phyloP scores from a whole-genome alignment of 2,888 invertebrate genomes.

The Mimas tiliae region DNA sequence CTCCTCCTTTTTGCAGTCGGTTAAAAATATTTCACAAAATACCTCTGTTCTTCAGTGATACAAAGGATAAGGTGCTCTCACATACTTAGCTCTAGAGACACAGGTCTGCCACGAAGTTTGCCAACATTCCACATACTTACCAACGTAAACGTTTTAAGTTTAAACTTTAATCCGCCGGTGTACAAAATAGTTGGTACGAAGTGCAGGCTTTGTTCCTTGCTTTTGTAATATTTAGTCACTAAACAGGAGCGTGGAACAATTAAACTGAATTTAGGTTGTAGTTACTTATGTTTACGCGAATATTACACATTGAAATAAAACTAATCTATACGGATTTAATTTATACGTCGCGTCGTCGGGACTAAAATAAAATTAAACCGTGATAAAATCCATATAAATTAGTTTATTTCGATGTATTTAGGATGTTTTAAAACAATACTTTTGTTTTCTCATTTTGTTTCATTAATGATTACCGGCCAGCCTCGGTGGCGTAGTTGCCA shows the following conservation, averaged over 20 bases:
- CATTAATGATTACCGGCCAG: background rate
- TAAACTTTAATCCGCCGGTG: constrained; percentile 42
- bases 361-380: too few species aligned
- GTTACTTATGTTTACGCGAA: too few species aligned
- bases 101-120: constrained; percentile 24
- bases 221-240: constrained; percentile 4
- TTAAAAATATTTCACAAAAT: background rate
- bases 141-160: constrained; percentile 47
- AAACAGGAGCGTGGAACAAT: constrained; percentile 2
- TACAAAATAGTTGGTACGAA: constrained; percentile 49
- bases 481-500: background rate
- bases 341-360: too few species aligned
- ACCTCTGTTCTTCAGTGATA: background rate
- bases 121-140: constrained; percentile 34
- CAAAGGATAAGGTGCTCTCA: background rate
- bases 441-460: constrained; percentile 14
- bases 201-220: constrained; percentile 41
- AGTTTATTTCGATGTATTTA: too few species aligned
- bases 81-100: background rate
- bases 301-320: too few species aligned
- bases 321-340: too few species aligned
- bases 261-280: constrained; percentile 12
- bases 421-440: constrained; percentile 17
- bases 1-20: too few species aligned
- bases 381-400: too few species aligned